These are phyloP conservation scores for Merops nubicus DNA, from an alignment of 2,113 vertebrate genomes.

Conservation along the genomic window DNA sequence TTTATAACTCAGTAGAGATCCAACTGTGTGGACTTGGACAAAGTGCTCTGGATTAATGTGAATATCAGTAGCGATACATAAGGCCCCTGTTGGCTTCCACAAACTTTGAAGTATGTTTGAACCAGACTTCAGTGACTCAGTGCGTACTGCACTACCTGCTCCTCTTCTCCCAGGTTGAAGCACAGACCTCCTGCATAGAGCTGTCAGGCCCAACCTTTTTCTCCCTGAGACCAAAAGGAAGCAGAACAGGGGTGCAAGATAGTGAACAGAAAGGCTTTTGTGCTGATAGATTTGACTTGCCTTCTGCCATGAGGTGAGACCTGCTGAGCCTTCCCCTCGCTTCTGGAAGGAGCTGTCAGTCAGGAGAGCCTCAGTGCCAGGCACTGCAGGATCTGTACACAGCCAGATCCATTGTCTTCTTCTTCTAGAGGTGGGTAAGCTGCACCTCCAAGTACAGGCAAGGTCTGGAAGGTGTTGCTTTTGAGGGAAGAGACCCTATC, in stretches of 20 bases:
- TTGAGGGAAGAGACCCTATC: neutral
- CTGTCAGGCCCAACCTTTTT: neutral
- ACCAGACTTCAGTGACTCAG: constrained; percentile 64
- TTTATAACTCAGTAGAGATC: constrained; percentile 63
- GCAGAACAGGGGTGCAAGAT: neutral
- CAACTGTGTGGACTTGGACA: constrained; percentile 59
- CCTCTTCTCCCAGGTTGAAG: constrained; percentile 33
- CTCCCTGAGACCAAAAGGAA: neutral
- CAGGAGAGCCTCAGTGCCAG: neutral
- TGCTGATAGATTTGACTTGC: neutral
- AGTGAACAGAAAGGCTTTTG: neutral
- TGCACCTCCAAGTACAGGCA: neutral
- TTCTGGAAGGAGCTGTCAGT: neutral
- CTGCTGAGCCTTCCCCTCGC: neutral
- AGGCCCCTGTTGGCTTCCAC: constrained; percentile 65
- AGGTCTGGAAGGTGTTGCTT: neutral
- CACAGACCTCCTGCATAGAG: neutral
- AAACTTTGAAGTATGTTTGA: constrained; percentile 66
- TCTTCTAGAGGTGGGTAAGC: neutral
- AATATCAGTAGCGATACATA: constrained; percentile 38
- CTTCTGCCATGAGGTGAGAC: neutral
- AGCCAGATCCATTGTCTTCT: neutral
- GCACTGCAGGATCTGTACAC: rapidly evolving
- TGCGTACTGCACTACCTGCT: constrained; percentile 17
- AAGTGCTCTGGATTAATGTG: constrained; percentile 55